These are phyloP conservation scores for Sitodiplosis mosellana DNA, from an alignment of 1,140 invertebrate species.

Conservation along the genomic window DNA sequence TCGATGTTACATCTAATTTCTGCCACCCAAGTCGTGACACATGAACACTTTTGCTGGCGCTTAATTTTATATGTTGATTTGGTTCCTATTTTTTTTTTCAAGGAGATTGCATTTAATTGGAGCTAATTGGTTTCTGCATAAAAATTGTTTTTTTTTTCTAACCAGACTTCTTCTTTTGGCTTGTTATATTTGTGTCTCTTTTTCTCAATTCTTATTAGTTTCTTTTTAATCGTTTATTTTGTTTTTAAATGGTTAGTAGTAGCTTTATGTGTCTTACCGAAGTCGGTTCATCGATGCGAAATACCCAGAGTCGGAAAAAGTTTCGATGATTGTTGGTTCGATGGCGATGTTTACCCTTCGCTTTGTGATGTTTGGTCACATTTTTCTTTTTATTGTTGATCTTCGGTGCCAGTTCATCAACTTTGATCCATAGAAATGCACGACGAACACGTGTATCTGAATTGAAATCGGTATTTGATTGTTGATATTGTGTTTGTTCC, in stretches of 20 bases:
- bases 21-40: constrained; percentile 60
- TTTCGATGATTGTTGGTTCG: not conserved
- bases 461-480: too few relatives aligned
- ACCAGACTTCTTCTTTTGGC: too few relatives aligned
- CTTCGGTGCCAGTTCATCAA: constrained; percentile 10
- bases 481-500: too few relatives aligned
- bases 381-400: constrained; percentile 4
- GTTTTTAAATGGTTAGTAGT: too few relatives aligned
- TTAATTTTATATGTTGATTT: constrained; percentile 39
- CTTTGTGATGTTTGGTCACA: not conserved
- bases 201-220: too few relatives aligned
- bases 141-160: too few relatives aligned
- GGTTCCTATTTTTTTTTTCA: constrained; percentile 27
- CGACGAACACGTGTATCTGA: constrained; percentile 14
- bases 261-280: too few relatives aligned
- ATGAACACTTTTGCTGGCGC: constrained; percentile 47
- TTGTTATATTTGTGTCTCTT: too few relatives aligned
- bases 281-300: not conserved
- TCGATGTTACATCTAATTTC: constrained; percentile 62
- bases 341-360: not conserved
- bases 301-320: not conserved
- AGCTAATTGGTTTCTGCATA: too few relatives aligned
- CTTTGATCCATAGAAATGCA: constrained; percentile 19
- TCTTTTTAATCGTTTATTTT: too few relatives aligned
- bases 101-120: too few relatives aligned